Base-by-base conservation (phyloP, 2,888 invertebrate genomes). In the Adelphocoris suturalis region DNA sequence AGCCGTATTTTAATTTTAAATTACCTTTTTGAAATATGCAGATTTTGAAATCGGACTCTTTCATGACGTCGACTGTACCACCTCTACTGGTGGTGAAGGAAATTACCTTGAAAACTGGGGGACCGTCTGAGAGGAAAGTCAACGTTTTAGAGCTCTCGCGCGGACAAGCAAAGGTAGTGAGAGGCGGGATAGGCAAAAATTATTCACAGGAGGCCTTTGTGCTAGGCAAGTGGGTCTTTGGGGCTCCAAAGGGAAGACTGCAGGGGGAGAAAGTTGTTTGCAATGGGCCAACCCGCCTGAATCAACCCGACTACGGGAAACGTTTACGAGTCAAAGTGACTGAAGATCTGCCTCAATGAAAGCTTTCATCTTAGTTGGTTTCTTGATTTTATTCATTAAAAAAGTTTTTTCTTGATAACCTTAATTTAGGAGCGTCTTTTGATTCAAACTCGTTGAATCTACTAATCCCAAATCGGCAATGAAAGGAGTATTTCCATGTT, bases 221-320 rank as follows among this genome's bases (percentile, higher is more conserved):
- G 78, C 16, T 14, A 46, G 78, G 19, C 46, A 78, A 78, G 78
- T 78, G 46, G 78, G 78, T 46, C 78, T 78, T 78, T 47, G 47
- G 78, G 78, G 76, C 28, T 46, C 76, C 76, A 13, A 76, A 46
- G 46, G 3, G 78, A 37, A 46, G 47, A 47, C n/a, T n/a, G 47
- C 78, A 46, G 46, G 46, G n/a, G 78, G 78, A 78, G 78, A 78
- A 78, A 78, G 78, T 76, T 78, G 78, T 78, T 78, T 78, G 78
- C 78, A 78, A 78, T 78, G 78, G 78, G 78, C 46, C 78, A 37
- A 37, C 78, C 11, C 37, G 46, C 28, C 37, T 78, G 78, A 78
- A 78, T 78, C 46, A 78, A 46, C 78, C 16, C n/a, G 78, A 12
- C 46, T n/a, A 78, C 16, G n/a, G 28, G 46, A 76, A 75, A 75